Evolutionary conservation across 1,140 invertebrate species (phyloP), one percentile per base, ranked within the genome.

Genomic region (Neomicropteryx cornuta): DNA sequence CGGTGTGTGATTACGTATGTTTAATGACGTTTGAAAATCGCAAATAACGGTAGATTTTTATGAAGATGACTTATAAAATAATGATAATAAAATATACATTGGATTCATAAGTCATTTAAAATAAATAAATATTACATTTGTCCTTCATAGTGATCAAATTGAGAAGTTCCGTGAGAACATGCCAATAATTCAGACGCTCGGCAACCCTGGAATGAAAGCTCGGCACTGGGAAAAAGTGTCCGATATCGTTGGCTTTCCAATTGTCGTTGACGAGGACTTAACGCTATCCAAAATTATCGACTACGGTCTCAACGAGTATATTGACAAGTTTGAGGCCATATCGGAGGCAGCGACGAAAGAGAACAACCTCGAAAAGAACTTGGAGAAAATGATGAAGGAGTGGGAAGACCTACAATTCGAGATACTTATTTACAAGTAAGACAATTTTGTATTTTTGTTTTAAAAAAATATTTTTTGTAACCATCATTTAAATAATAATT

Each of bases 171-270:
- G 83, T 43, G 82, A 85, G 30, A 77, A 95, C 54, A 74, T 96
- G 74, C 89, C 92, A 0, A 79, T 97, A 4, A 83, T 97, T 34
- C 75, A 83, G 53, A 94, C 89, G 0, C 64, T 98, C 1, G 93
- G 93, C 27, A 97, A 97, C 72, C 91, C 92, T 3, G 90, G 84
- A 22, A 79, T 97, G 71, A 85, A 95, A 53, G 77, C 78, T 8
- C 73, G 93, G 6, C 94, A 97, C 60, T 97, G 94, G 94, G 90
- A 95, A 52, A 83, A 89, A 62, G 81, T 98, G 8, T 94, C 90
- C 0, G 91, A 97, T 50, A 87, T 95, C 39, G 87, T 97, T 47
- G 92, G 91, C 0, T 95, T 93, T 60, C 87, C 89, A 1, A 83
- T 98, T 17, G 78, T 81, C 49, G 81, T 92, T 4, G 86, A 92